phyloP scores from a whole-genome alignment of 2,113 vertebrate genomes.

The Lophotis ruficrista region DNA sequence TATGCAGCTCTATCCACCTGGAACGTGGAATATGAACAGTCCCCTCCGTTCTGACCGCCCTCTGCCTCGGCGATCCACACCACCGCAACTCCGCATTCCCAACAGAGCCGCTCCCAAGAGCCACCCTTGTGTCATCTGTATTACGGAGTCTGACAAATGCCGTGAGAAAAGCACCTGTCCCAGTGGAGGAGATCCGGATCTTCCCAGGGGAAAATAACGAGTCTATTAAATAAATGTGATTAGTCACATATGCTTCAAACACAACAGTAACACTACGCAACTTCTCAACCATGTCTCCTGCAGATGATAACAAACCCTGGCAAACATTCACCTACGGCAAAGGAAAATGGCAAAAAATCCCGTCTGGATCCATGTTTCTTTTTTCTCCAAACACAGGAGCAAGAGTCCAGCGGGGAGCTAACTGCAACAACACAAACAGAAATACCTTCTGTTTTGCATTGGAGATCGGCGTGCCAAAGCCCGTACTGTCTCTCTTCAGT shows the following conservation, averaged over 20 bases:
- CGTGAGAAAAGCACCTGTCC: background rate
- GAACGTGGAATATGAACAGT: background rate
- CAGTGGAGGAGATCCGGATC: background rate
- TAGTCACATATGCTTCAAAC: background rate
- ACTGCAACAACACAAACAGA: background rate
- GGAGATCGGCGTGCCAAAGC: background rate
- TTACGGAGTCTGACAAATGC: background rate
- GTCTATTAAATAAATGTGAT: background rate
- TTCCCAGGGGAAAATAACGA: background rate
- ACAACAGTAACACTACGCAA: background rate
- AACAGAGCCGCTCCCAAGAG: background rate
- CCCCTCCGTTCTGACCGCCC: background rate
- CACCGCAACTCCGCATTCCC: background rate
- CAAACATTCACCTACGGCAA: background rate
- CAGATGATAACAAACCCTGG: background rate
- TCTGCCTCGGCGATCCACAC: rapidly evolving
- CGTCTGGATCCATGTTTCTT: background rate
- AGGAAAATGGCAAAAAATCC: background rate
- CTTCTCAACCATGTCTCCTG: background rate
- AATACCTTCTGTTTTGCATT: background rate
- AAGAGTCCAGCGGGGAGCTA: background rate
- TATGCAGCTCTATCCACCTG: background rate
- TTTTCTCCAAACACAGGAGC: background rate
- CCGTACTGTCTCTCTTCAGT: background rate
- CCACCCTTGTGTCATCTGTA: background rate